Evolutionary conservation across 2,888 invertebrate genomes (phyloP).

Genomic region (Nebria salina): DNA sequence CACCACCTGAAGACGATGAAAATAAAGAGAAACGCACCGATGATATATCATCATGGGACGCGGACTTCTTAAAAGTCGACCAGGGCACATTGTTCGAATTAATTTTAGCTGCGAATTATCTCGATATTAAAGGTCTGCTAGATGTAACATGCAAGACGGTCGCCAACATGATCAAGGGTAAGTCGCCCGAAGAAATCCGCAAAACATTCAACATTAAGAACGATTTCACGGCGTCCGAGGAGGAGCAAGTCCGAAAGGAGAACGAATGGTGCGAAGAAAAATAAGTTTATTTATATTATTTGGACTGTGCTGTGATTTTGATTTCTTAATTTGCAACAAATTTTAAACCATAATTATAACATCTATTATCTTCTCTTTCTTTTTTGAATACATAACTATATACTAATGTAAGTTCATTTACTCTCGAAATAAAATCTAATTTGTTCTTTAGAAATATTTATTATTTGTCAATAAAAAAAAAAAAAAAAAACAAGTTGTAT

Average conservation of each 20-base stretch:
- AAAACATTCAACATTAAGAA: slow-evolving; percentile 98
- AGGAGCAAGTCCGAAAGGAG: slow-evolving; percentile 97
- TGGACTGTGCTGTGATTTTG: slow-evolving; percentile 36
- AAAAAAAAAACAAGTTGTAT: slow-evolving; percentile 30
- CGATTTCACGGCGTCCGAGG: slow-evolving; percentile 95
- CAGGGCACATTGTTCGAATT: slow-evolving; percentile 96
- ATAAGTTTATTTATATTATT: slow-evolving; percentile 59
- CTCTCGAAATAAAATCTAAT: slow-evolving; percentile 1
- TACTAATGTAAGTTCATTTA: slow-evolving; percentile 13
- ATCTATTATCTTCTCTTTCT: neutral
- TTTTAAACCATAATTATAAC: slow-evolving; percentile 22
- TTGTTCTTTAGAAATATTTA: slow-evolving; percentile 35
- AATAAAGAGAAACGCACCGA: slow-evolving; percentile 98
- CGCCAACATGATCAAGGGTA: slow-evolving; percentile 98
- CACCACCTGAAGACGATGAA: slow-evolving; percentile 96
- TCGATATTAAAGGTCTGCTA: slow-evolving; percentile 93
- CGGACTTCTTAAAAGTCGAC: slow-evolving; percentile 98
- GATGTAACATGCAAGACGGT: slow-evolving; percentile 99
- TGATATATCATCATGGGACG: slow-evolving; percentile 99
- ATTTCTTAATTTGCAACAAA: slow-evolving; percentile 23
- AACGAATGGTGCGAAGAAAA: slow-evolving; percentile 96
- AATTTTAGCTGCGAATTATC: slow-evolving; percentile 95
- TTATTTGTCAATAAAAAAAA: slow-evolving; percentile 43
- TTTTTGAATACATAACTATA: neutral
- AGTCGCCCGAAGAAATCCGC: slow-evolving; percentile 96